These are phyloP conservation scores for Ceraclea dissimilis DNA, from an alignment of 2,888 invertebrate species.

Conservation along the genomic window DNA sequence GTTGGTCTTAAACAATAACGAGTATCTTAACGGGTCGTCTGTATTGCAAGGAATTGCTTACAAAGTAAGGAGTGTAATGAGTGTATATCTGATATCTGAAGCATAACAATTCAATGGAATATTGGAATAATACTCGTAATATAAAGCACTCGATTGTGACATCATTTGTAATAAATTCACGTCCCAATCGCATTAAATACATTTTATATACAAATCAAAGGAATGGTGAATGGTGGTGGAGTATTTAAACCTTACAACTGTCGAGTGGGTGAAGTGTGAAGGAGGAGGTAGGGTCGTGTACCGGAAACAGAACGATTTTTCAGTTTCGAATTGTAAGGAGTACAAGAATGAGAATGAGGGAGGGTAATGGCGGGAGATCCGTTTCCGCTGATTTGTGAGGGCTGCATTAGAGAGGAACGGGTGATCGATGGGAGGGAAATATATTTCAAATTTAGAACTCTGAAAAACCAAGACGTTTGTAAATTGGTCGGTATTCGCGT, in stretches of 20 bases:
- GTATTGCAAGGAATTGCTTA: too few species aligned
- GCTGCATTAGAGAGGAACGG: constrained; percentile 4
- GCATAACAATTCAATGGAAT: not conserved
- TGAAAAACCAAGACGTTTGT: not conserved
- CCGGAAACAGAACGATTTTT: constrained; percentile 14
- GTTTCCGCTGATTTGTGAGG: constrained; percentile 17
- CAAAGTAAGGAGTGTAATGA: too few species aligned
- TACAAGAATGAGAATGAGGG: constrained; percentile 5
- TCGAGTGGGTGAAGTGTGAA: not conserved
- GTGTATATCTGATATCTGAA: too few species aligned
- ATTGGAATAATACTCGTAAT: too few species aligned
- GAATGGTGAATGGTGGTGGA: not conserved
- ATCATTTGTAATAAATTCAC: not conserved
- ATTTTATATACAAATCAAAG: not conserved
- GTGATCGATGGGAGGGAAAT: constrained; percentile 4
- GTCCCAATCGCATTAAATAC: not conserved
- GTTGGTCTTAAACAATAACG: too few species aligned
- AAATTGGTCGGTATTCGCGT: not conserved
- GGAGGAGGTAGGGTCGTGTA: not conserved
- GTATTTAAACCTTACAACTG: not conserved
- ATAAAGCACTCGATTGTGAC: not conserved
- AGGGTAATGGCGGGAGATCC: constrained; percentile 17
- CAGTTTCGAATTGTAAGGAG: constrained; percentile 8
- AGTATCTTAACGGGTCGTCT: too few species aligned
- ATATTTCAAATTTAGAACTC: constrained; percentile 3